Evolutionary conservation across 2,113 vertebrate genomes (phyloP), one percentile per base, ranked within the genome.

Genomic region (Galbula dea): DNA sequence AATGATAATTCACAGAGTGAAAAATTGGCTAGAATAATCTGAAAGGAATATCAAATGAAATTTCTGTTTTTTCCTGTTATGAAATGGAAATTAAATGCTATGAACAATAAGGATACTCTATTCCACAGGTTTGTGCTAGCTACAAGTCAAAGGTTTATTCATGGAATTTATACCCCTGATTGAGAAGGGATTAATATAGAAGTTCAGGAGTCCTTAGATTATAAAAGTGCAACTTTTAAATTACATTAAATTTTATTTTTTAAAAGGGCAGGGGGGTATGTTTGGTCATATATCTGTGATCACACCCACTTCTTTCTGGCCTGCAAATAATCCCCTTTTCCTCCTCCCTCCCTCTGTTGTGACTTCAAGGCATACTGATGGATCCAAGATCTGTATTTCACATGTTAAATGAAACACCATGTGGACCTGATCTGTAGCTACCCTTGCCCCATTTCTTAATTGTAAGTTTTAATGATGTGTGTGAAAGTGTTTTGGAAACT

Each of bases 401-500:
- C 27, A 45, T 29, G 46, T 68, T 89, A 83, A 83, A 37, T 0
- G 2, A 82, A 89, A 29, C 14, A 37, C 65, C 55, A 46, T 29
- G 37, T 67, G 63, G 84, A 58, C 43, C 14, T 81, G 48, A 87
- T 89, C 22, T 74, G 65, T 37, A 74, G 29, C 29, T 77, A 68
- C 52, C 36, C 58, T 79, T 85, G 39, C 30, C 82, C 68, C 18
- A 27, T 43, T 93, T 96, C 75, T 84, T 72, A 85, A 78, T 85
- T 6, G 15, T 51, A 83, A 74, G 21, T 55, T 89, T 91, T 83
- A 90, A 58, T 73, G 41, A 41, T 49, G 12, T 58, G 10, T 72
- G 48, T 76, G 75, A 32, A 94, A 85, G 65, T 54, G 22, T 20
- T 88, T 95, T 76, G 57, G 49, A 79, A 95, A 94, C 63, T 63